Evolutionary conservation across 2,113 vertebrate genomes (phyloP), one percentile per base, ranked within the genome.

Genomic region (Trachemys scripta): DNA sequence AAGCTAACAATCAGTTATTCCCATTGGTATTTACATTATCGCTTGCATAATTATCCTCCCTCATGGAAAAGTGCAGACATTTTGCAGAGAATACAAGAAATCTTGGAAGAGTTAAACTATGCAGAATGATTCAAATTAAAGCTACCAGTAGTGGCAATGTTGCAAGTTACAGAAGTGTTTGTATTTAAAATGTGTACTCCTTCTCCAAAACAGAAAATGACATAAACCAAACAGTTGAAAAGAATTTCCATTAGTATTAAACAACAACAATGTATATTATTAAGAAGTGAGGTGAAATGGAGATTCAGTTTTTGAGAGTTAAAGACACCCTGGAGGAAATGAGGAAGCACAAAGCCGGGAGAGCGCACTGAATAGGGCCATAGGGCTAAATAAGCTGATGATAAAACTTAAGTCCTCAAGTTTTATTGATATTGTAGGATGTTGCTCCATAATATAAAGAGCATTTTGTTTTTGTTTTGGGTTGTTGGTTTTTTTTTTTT

Each of bases 31-130:
- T 95, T 84, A 93, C 4, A 13, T 4, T 76, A 53, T 20, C 12
- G 5, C 85, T 59, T 94, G 76, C 84, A 80, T 27, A 95, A 92
- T 82, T 76, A 72, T 87, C 96, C 87, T 89, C 96, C 87, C 72
- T 89, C 59, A 3, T 8, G 72, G 82, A 89, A 56, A 5, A 0
- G 0, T 81, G 56, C 29, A 85, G 49, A 76, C 75, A 20, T 53
- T 97, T 90, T 85, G 35, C 17, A 92, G 95, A 84, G 72, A 89
- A 65, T 80, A 72, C 8, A 90, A 88, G 78, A 88, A 92, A 38
- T 59, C 5, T 80, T 87, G 69, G 38, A 93, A 89, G 76, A 85
- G 17, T 9, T 56, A 92, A 93, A 90, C 10, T 24, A 35, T 82
- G 45, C 69, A 82, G 47, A 20, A n/a, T 84, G 31, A 79, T 83